Percentiles rank a stretch among this genome's conserved stretches.
Evolutionary conservation across 2,888 invertebrate species (phyloP).

Genomic region (Chrysina gloriosa): DNA sequence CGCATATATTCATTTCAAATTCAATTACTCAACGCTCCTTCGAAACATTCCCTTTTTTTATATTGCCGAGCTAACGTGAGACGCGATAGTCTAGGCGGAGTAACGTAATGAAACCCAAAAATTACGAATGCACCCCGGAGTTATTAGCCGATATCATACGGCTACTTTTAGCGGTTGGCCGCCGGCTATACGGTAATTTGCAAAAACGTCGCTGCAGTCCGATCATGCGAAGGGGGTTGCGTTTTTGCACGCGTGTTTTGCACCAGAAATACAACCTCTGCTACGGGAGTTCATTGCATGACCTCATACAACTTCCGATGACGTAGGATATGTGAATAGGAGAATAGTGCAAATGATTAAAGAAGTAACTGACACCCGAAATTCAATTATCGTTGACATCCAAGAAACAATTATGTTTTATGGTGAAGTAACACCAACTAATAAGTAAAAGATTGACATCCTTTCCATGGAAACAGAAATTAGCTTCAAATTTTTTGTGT

Average conservation of each 20-base stretch:
- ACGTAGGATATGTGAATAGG: not conserved
- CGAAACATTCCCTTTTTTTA: too few relatives aligned
- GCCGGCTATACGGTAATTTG: constrained; percentile 51
- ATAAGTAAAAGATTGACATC: too few relatives aligned
- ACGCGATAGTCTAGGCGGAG: too few relatives aligned
- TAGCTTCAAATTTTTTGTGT: too few relatives aligned
- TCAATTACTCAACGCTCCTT: too few relatives aligned
- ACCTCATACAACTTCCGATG: constrained; percentile 10
- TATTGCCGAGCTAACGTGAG: too few relatives aligned
- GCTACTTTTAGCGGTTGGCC: not conserved
- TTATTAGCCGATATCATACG: not conserved
- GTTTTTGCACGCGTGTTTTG: constrained; percentile 45
- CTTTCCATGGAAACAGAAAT: too few relatives aligned
- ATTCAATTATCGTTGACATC: not conserved
- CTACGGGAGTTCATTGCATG: not conserved
- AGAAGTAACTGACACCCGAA: not conserved
- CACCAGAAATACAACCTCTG: not conserved
- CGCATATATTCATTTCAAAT: too few relatives aligned
- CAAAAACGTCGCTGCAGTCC: constrained; percentile 49
- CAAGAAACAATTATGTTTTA: not conserved
- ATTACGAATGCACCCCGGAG: constrained; percentile 50
- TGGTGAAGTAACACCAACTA: not conserved
- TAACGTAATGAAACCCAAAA: constrained; percentile 34
- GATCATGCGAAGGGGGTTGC: constrained; percentile 50
- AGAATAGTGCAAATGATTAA: not conserved